These are phyloP conservation scores for Euphydryas editha DNA, from an alignment of 2,888 invertebrate genomes.

Conservation along the genomic window DNA sequence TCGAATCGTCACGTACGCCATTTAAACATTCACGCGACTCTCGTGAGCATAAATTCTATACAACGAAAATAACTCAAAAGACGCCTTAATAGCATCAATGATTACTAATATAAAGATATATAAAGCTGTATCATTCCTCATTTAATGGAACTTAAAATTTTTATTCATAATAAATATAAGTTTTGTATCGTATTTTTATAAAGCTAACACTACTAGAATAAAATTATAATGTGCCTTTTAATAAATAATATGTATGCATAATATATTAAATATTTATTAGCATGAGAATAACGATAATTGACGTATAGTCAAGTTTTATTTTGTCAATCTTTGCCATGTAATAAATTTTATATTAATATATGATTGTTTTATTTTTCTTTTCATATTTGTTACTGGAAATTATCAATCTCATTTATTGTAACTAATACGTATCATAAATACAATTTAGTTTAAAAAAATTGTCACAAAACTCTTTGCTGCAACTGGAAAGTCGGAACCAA, in stretches of 20 bases:
- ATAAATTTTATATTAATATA: conserved; percentile 35
- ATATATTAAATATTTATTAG: conserved; percentile 48
- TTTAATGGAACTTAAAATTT: conserved; percentile 52
- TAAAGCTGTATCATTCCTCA: conserved; percentile 55
- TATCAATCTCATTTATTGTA: no score
- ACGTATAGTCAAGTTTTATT: conserved; percentile 49
- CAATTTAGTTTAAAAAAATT: no score
- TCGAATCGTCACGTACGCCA: conserved; percentile 89
- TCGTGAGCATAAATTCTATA: conserved; percentile 92
- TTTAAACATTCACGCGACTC: conserved; percentile 94
- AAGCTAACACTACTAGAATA: conserved; percentile 61
- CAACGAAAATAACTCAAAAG: conserved; percentile 84
- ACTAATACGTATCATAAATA: no score
- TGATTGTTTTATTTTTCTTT: conserved; percentile 21
- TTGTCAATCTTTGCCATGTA: conserved; percentile 72
- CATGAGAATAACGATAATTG: conserved; percentile 41
- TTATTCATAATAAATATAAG: conserved; percentile 44
- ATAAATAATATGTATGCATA: conserved; percentile 52
- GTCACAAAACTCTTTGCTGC: no score
- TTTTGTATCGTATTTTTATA: conserved; percentile 51
- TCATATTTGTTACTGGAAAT: not conserved
- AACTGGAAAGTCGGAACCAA: no score
- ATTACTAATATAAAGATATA: conserved; percentile 35
- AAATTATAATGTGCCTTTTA: conserved; percentile 60
- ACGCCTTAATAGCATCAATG: conserved; percentile 40